Conservation (phyloP, 2,797 vertebrate species). For the Phylloscopus collybita region DNA sequence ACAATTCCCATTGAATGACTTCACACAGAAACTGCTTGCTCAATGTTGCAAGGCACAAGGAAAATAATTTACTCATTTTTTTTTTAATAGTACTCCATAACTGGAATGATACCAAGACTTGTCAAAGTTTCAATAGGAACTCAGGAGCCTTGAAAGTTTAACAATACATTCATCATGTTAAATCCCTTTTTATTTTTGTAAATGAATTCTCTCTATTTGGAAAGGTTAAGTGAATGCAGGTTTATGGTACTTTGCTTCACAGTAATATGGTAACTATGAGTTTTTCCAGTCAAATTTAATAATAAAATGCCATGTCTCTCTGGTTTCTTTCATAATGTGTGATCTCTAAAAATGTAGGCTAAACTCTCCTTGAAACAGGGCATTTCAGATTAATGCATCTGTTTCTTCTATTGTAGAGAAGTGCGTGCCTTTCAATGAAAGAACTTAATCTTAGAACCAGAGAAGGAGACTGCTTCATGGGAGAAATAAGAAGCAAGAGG, state of each 20-base stretch:
- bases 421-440: conserved; percentile 78
- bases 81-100: not conserved
- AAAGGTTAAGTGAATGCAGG: not conserved
- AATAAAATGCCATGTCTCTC: not conserved
- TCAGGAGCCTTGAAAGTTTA: not conserved
- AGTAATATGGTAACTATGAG: not conserved
- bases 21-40: not conserved
- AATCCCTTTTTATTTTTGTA: not conserved
- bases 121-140: not conserved
- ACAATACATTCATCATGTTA: not conserved
- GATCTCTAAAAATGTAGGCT: not conserved
- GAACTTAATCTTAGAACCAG: conserved; percentile 68
- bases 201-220: not conserved
- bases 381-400: conserved; percentile 33
- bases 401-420: conserved; percentile 75
- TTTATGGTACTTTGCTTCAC: not conserved
- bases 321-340: not conserved
- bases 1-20: not conserved
- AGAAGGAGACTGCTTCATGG: conserved; percentile 65
- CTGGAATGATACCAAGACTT: not conserved
- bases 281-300: not conserved
- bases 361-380: not conserved
- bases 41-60: not conserved
- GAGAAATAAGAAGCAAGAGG: conserved; percentile 71
- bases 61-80: not conserved